Base-by-base conservation (phyloP, 2,797 vertebrate genomes). In the Enteromius viviparus region DNA sequence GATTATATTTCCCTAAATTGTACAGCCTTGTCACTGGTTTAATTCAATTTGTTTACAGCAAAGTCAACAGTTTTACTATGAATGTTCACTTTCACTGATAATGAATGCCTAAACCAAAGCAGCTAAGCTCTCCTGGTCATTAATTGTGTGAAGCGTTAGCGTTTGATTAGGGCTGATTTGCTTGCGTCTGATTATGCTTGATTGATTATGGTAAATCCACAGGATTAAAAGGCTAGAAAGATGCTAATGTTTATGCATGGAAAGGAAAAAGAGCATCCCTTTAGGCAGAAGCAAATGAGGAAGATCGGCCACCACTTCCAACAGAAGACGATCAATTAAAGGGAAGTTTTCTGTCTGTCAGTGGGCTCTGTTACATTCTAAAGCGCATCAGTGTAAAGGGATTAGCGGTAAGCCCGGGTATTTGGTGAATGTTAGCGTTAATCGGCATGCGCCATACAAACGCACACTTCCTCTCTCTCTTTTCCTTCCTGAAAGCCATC, bases 351-450 rank as follows among this genome's bases (percentile, higher is more conserved):
- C 76, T 88, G 87, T 88, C 86, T 89, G 90, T 90, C 84, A 42
- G 84, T 83, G 81, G 29, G 19, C 85, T 85, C 76, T 64, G 29
- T 74, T 86, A 88, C 88, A 86, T 89, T 89, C 84, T 88, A 88
- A 88, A 84, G 89, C 89, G 84, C 78, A 88, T 92, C 89, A 78
- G 91, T 91, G 88, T 88, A 84, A 12, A 32, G 10, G 91, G 92
- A 93, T 93, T 92, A 92, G 82, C 64, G n/a, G 0, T 92, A 93
- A 93, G 90, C 90, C 89, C 0, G 62, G 87, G 89, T 88, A 75
- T 91, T 89, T 84, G 88, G 66, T 40, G 83, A 88, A 90, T 84
- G 87, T 86, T 78, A 90, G 91, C 82, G 89, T 92, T 92, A 91
- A 88, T 80, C 86, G 80, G 47, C 74, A 81, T 72, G 82, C 77